Evolutionary conservation across 2,113 vertebrate species (phyloP).

Genomic region (Tragelaphus buxtoni): DNA sequence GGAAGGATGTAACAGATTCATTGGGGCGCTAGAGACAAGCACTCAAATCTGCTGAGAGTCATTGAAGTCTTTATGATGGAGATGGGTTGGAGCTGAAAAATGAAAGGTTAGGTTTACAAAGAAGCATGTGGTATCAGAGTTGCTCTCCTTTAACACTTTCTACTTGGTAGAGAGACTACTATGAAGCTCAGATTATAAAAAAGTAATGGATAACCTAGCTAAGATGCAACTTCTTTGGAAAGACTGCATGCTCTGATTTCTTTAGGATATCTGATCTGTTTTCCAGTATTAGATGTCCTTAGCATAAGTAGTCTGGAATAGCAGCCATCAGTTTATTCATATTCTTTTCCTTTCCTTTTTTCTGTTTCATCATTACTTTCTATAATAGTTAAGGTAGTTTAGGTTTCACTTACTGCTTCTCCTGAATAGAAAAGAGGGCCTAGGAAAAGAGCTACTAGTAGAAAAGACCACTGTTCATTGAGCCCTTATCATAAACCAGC

Average conservation of each 20-base stretch:
- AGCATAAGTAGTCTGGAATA: background rate
- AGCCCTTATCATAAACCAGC: background rate
- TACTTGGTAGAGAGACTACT: background rate
- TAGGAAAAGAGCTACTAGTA: background rate
- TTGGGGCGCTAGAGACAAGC: background rate
- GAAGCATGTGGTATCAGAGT: background rate
- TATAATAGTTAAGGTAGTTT: background rate
- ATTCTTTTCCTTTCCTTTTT: background rate
- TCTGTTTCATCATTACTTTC: constrained; percentile 21
- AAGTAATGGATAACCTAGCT: background rate
- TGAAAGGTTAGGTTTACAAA: background rate
- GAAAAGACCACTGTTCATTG: background rate
- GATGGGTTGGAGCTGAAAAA: background rate
- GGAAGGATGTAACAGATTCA: background rate
- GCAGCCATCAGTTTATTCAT: background rate
- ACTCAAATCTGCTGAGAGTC: background rate
- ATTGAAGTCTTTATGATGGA: constrained; percentile 10
- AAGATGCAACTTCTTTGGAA: background rate
- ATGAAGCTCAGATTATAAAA: background rate
- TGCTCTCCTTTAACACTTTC: background rate
- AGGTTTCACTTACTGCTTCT: background rate
- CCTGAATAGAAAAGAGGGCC: background rate
- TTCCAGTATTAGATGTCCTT: background rate
- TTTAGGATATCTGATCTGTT: background rate
- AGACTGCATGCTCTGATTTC: background rate